These are phyloP conservation scores for Drosophila bifasciata DNA, from an alignment of 1,140 invertebrate species.

Conservation along the genomic window DNA sequence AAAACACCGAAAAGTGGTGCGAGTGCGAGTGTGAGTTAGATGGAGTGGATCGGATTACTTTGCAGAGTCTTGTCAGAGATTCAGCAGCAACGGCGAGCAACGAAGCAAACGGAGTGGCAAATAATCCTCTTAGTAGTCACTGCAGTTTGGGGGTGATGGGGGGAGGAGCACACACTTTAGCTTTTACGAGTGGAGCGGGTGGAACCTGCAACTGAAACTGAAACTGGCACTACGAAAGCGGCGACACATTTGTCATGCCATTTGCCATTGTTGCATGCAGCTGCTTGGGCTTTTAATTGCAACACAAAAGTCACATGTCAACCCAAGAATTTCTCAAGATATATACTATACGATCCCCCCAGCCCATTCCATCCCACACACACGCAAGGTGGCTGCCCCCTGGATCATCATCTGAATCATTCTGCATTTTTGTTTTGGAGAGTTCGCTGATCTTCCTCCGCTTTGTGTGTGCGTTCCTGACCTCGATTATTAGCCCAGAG, in stretches of 20 bases:
- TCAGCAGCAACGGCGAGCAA: constrained; percentile 17
- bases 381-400: constrained; percentile 39
- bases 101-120: constrained; percentile 34
- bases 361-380: constrained; percentile 14
- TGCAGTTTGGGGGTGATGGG: constrained; percentile 3
- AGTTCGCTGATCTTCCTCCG: constrained; percentile 40
- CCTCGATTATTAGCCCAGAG: constrained; percentile 30
- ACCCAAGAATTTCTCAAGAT: constrained; percentile 36
- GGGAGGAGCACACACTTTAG: constrained; percentile 1
- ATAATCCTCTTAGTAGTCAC: constrained; percentile 53
- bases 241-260: constrained; percentile 27
- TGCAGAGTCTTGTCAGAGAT: constrained; percentile 16
- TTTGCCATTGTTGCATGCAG: constrained; percentile 16
- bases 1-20: constrained; percentile 32
- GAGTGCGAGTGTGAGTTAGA: constrained; percentile 42
- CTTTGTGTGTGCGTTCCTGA: constrained; percentile 20
- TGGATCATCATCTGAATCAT: constrained; percentile 15
- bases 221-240: constrained; percentile 26
- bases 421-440: constrained; percentile 12
- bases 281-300: constrained; percentile 46
- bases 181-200: neutral
- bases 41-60: constrained; percentile 49
- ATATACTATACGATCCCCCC: constrained; percentile 1
- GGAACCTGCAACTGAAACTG: constrained; percentile 17
- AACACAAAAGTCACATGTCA: constrained; percentile 46